Percentiles rank a stretch among this genome's conserved stretches.
Conservation (phyloP, 2,888 invertebrate species). For the Athripsodes cinereus region DNA sequence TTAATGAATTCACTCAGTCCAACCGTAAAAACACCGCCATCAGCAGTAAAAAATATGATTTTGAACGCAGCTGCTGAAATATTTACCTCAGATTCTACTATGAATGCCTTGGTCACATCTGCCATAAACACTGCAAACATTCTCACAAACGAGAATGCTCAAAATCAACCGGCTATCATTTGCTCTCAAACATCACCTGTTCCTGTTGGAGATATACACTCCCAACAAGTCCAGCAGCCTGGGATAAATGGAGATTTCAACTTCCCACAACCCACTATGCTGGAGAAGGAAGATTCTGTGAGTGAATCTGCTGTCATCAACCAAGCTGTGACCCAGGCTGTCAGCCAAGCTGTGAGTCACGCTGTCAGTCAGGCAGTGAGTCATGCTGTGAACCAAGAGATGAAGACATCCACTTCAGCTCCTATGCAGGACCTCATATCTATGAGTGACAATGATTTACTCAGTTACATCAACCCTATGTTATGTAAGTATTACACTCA, state of each 20-base stretch:
- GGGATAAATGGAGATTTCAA: slow-evolving; percentile 29
- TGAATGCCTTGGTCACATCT: slow-evolving; percentile 52
- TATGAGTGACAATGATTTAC: slow-evolving; percentile 82
- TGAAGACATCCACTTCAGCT: slow-evolving; percentile 49
- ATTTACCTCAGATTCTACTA: slow-evolving; percentile 56
- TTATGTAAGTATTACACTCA: background rate
- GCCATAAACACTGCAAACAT: slow-evolving; percentile 49
- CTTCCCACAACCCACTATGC: slow-evolving; percentile 29
- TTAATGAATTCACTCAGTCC: slow-evolving; percentile 27
- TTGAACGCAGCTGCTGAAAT: slow-evolving; percentile 68
- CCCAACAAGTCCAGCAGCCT: slow-evolving; percentile 35
- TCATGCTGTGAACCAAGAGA: slow-evolving; percentile 47
- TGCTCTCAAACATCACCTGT: slow-evolving; percentile 36
- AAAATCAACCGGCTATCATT: slow-evolving; percentile 31
- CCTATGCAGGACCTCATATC: slow-evolving; percentile 68
- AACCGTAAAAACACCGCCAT: slow-evolving; percentile 51
- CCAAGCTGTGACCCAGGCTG: slow-evolving; percentile 48
- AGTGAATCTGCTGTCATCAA: slow-evolving; percentile 43
- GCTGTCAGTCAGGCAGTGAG: slow-evolving; percentile 40
- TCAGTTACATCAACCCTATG: slow-evolving; percentile 78
- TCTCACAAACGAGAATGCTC: slow-evolving; percentile 38
- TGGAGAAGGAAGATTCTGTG: slow-evolving; percentile 33
- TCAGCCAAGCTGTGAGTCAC: slow-evolving; percentile 44
- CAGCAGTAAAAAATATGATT: slow-evolving; percentile 69
- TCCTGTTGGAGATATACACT: slow-evolving; percentile 34